A percentile compares a stretch with the other conserved stretches of the same genome.
Conservation (phyloP, 1,140 invertebrate species). For the Drosophila fuyamai region DNA sequence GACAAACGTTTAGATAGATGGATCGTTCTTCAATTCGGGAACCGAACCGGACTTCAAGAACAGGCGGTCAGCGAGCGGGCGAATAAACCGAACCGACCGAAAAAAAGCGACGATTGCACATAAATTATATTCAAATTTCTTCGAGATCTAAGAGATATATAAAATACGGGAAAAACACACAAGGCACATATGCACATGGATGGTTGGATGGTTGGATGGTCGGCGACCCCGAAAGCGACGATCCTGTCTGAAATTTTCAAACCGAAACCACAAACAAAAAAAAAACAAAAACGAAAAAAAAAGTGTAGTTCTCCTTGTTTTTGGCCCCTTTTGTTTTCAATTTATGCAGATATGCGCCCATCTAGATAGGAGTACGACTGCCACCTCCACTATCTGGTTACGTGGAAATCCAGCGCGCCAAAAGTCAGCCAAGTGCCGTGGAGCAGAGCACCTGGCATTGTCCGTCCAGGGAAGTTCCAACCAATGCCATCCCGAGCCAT, state of each 20-base stretch:
- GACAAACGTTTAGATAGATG: conserved; percentile 82
- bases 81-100: conserved; percentile 64
- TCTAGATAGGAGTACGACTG: conserved; percentile 28
- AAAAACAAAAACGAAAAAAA: background rate
- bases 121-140: conserved; percentile 84
- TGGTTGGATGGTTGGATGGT: background rate
- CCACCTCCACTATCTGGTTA: conserved; percentile 17
- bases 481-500: background rate
- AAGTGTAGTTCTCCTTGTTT: conserved; percentile 5
- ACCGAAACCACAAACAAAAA: background rate
- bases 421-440: conserved; percentile 39
- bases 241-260: conserved; percentile 7
- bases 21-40: conserved; percentile 68
- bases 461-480: background rate
- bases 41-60: conserved; percentile 20
- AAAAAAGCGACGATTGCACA: conserved; percentile 81
- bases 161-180: conserved; percentile 64
- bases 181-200: conserved; percentile 18
- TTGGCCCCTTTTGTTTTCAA: conserved; percentile 40
- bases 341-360: conserved; percentile 53
- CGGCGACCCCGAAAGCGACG: conserved; percentile 4
- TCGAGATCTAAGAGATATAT: conserved; percentile 77
- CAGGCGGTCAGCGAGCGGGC: conserved; percentile 12
- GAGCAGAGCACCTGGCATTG: conserved; percentile 6
- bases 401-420: conserved; percentile 50